phyloP scores from a whole-genome alignment of 2,888 invertebrate species.

The Boloria euphrosyne region DNA sequence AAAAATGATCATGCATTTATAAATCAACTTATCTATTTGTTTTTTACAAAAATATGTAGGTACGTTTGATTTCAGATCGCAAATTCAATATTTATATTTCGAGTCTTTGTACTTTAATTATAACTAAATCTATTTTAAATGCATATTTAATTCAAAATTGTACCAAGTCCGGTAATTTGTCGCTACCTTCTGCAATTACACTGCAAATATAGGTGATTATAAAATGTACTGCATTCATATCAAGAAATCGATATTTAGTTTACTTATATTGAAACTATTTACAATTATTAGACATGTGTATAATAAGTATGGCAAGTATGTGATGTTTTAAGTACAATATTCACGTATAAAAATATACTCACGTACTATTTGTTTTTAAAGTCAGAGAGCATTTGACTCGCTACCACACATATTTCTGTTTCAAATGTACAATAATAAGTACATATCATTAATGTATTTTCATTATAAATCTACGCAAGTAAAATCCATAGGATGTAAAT shows the following conservation, averaged over 20 bases:
- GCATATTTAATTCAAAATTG: conserved; percentile 61
- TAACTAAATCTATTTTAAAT: conserved; percentile 75
- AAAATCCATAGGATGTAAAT: conserved; percentile 29
- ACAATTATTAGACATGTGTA: conserved; percentile 15
- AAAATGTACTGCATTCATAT: conserved; percentile 4
- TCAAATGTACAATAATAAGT: conserved; percentile 30
- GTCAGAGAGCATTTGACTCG: conserved; percentile 25
- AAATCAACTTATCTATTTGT: not conserved
- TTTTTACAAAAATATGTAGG: not conserved
- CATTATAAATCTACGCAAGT: conserved; percentile 9
- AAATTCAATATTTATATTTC: conserved; percentile 45
- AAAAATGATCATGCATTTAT: conserved; percentile 5
- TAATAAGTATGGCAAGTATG: conserved; percentile 33
- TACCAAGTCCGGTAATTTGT: conserved; percentile 52
- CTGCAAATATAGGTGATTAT: conserved; percentile 58
- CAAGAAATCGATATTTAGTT: conserved; percentile 42
- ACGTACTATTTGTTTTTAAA: conserved; percentile 8
- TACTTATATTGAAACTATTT: conserved; percentile 4
- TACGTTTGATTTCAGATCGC: not conserved
- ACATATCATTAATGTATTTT: conserved; percentile 24
- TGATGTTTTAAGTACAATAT: conserved; percentile 37
- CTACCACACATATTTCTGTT: not conserved
- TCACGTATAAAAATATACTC: conserved; percentile 20
- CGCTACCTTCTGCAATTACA: conserved; percentile 59
- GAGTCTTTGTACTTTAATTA: conserved; percentile 73